phyloP scores from a whole-genome alignment of 2,797 vertebrate genomes.

The Loriculus beryllinus region DNA sequence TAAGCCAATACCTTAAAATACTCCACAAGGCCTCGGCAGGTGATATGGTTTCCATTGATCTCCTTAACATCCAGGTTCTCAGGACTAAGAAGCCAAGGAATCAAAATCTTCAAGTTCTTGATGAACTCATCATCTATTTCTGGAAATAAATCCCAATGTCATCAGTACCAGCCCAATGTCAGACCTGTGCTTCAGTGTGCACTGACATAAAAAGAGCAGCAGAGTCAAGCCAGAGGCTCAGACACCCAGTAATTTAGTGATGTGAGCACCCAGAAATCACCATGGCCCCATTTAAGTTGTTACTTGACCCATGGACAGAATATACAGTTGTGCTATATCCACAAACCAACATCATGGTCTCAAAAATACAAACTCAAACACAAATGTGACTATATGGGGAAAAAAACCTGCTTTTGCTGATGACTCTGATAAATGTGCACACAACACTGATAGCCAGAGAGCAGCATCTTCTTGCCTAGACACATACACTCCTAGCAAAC shows the following conservation, averaged over 20 bases:
- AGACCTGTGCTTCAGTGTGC: neutral
- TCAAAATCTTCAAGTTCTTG: conserved; percentile 91
- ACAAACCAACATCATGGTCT: neutral
- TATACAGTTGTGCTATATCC: neutral
- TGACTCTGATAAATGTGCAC: neutral
- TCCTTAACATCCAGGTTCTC: conserved; percentile 92
- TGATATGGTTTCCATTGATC: conserved; percentile 97
- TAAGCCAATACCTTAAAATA: conserved; percentile 89
- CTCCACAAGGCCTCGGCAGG: conserved; percentile 94
- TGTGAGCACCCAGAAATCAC: neutral
- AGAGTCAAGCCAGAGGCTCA: neutral
- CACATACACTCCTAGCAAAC: neutral
- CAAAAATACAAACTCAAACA: neutral
- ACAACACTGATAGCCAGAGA: neutral
- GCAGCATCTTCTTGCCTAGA: neutral
- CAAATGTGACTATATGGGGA: neutral
- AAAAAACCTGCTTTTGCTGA: neutral
- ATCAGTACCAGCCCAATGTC: neutral
- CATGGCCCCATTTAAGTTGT: neutral
- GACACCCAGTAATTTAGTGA: neutral
- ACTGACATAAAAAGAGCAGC: neutral
- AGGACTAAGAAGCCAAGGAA: conserved; percentile 93
- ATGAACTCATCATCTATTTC: conserved; percentile 96
- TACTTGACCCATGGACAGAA: neutral
- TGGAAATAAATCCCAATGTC: conserved; percentile 52